Evolutionary conservation across 2,888 invertebrate species (phyloP).

Genomic region (Tetropium fuscum): DNA sequence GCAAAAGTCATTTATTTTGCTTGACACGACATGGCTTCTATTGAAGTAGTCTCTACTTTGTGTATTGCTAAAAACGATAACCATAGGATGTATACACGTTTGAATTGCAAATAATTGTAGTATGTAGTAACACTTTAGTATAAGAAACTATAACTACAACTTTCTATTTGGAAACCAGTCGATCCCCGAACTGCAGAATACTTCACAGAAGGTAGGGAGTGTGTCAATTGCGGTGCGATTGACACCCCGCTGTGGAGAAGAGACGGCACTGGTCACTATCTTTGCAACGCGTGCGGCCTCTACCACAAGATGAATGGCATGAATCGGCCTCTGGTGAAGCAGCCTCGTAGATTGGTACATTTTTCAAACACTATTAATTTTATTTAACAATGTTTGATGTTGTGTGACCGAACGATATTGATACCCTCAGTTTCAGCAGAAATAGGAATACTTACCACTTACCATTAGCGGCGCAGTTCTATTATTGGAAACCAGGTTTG

Average conservation of each 20-base stretch:
- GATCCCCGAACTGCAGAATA: slow-evolving; percentile 64
- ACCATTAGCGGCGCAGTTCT: background rate
- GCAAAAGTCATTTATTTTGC: no score
- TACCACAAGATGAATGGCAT: slow-evolving; percentile 98
- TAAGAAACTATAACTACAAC: slow-evolving; percentile 3
- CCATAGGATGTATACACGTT: background rate
- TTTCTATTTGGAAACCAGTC: slow-evolving; percentile 49
- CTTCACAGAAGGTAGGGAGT: slow-evolving; percentile 90
- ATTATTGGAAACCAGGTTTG: background rate
- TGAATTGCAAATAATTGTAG: slow-evolving; percentile 17
- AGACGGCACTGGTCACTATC: slow-evolving; percentile 98
- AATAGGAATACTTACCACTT: background rate
- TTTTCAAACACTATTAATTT: slow-evolving; percentile 35
- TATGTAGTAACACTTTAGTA: background rate
- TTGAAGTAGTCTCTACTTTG: no score
- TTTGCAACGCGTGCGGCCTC: slow-evolving; percentile 99
- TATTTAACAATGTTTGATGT: slow-evolving; percentile 15
- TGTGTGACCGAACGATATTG: slow-evolving; percentile 49
- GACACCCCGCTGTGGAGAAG: slow-evolving; percentile 98
- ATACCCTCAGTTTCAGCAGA: slow-evolving; percentile 3
- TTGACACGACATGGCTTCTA: no score
- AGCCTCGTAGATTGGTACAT: slow-evolving; percentile 89
- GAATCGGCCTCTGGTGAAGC: slow-evolving; percentile 92
- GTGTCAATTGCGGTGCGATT: slow-evolving; percentile 97
- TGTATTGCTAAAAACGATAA: no score